Evolutionary conservation across 2,888 invertebrate genomes (phyloP), one percentile per base, ranked within the genome.

Genomic region (Patella depressa): DNA sequence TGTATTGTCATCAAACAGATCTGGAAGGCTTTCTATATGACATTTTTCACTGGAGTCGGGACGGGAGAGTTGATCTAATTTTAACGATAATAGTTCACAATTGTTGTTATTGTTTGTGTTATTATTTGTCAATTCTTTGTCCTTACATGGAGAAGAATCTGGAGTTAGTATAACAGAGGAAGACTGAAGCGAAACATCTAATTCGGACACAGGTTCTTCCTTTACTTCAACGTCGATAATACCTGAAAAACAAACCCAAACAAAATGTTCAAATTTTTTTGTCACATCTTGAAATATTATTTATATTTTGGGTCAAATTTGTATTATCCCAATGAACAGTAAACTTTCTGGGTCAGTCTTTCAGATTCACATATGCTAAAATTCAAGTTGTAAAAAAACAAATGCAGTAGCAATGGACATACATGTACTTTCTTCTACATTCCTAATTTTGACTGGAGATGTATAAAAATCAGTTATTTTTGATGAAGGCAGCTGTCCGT

Each of bases 101-200:
- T 72, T 54, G 19, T 11, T 55, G 34, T 71, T 73, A 45, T 59
- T 74, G 53, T 34, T n/a, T 17, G 77, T 55, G 14, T 45, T 34
- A 72, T 71, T 57, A 5, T 24, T 45, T 14, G 74, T 78, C 19
- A 24, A 15, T 12, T 78, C 73, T 14, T 75, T 71, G 15, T 84
- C 82, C 79, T 84, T 86, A n/a, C 79, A 79, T 4, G 88, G 88
- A 15, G 88, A 85, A 2, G 85, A 78, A 45, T 86, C 83, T n/a
- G 88, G 88, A 2, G 88, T 88, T 11, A 87, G 76, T 14, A 87
- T 71, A 11, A 85, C 81, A 45, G 85, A 85, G n/a, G 85, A 82
- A n/a, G 75, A 76, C 14, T 78, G 78, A 17, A 84, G 54, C 11
- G 79, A 74, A 19, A 72, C 53, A 12, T 75, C 73, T 57, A 65